Percentiles rank a stretch among this genome's conserved stretches.
These are phyloP conservation scores for Ladona fulva DNA, from an alignment of 1,140 invertebrate species.

Conservation along the genomic window DNA sequence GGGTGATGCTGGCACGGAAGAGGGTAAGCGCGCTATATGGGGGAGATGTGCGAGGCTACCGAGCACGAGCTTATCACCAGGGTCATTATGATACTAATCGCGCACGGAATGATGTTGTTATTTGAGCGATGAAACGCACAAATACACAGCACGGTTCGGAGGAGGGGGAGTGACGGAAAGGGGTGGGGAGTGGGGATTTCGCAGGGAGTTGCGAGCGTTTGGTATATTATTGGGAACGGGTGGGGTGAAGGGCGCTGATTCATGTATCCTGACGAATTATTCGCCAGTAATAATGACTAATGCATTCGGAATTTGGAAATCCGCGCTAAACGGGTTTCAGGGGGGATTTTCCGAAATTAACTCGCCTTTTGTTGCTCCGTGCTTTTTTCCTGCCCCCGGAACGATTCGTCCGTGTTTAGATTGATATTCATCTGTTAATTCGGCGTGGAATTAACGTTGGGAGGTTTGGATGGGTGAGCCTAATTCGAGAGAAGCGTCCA, in stretches of 20 bases:
- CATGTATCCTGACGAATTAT: background rate
- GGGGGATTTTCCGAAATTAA: no score
- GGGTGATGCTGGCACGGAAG: background rate
- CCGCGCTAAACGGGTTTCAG: no score
- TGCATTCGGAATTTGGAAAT: background rate
- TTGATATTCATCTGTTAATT: no score
- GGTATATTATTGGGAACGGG: background rate
- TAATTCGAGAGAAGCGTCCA: no score
- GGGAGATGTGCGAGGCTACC: background rate
- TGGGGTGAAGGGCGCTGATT: background rate
- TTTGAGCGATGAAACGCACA: background rate
- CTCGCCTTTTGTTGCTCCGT: no score
- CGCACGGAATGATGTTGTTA: background rate
- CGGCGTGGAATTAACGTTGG: no score
- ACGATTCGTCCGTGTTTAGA: no score
- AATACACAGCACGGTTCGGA: background rate
- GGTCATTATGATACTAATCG: slow-evolving; percentile 6
- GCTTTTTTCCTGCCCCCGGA: no score
- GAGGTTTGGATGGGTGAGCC: no score
- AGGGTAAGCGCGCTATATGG: background rate
- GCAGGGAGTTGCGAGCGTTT: background rate
- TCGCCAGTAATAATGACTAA: background rate
- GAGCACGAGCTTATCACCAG: background rate
- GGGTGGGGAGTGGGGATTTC: background rate
- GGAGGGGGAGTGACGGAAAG: background rate